These are phyloP conservation scores for Microtus ochrogaster DNA, from an alignment of 2,113 vertebrate genomes.

Conservation along the genomic window DNA sequence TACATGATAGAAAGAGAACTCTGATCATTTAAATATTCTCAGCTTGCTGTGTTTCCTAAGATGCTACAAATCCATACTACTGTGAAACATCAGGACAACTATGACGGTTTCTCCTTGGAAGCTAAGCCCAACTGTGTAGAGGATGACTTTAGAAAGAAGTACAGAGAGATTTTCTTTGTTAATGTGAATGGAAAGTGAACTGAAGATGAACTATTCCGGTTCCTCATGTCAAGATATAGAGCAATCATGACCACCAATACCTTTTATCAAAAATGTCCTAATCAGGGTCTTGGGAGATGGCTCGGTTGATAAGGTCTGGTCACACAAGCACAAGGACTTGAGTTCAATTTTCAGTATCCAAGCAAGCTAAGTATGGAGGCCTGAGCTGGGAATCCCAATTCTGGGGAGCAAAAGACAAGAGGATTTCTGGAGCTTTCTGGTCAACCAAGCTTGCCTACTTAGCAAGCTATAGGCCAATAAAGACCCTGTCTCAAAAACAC, in stretches of 20 bases:
- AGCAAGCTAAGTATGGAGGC: not conserved
- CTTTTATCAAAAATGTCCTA: not conserved
- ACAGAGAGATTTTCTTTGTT: not conserved
- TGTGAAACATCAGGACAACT: not conserved
- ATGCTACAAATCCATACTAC: conserved; percentile 45
- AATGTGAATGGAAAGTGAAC: not conserved
- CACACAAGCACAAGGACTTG: not conserved
- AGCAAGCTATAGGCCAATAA: not conserved
- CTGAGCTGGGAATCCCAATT: not conserved
- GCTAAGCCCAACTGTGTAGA: not conserved
- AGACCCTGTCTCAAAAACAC: not conserved
- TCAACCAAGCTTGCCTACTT: not conserved
- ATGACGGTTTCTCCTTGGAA: conserved; percentile 57
- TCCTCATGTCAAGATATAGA: not conserved
- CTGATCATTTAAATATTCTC: not conserved
- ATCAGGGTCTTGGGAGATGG: not conserved
- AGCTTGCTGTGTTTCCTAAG: conserved; percentile 25
- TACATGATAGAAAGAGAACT: conserved; percentile 15
- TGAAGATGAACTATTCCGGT: not conserved
- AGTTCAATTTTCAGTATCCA: not conserved
- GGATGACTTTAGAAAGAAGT: not conserved
- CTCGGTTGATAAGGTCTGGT: not conserved
- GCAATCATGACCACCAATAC: not conserved
- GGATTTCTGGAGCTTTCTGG: not conserved
- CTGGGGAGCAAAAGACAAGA: not conserved